These are phyloP conservation scores for Siniperca chuatsi DNA, from an alignment of 2,113 vertebrate genomes.

Conservation along the genomic window DNA sequence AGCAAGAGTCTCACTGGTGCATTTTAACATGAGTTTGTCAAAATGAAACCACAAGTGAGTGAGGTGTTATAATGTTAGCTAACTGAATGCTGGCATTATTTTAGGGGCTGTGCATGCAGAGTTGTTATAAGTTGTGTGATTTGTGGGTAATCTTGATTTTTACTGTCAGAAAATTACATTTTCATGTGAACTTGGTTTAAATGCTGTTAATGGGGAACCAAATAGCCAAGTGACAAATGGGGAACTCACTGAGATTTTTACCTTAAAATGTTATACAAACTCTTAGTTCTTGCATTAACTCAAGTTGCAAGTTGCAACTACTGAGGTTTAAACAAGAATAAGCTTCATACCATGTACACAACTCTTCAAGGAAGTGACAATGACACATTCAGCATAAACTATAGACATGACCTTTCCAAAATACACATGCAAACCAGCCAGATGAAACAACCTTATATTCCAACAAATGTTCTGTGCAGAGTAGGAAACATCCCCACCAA, in stretches of 20 bases:
- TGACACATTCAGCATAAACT: constrained; percentile 24
- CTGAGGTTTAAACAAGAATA: constrained; percentile 3
- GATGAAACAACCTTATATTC: neutral
- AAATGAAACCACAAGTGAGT: constrained; percentile 34
- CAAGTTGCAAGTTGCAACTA: neutral
- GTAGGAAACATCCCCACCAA: neutral
- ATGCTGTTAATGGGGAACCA: neutral
- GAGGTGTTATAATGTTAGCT: constrained; percentile 10
- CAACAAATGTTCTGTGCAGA: constrained; percentile 23
- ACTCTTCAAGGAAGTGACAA: constrained; percentile 4
- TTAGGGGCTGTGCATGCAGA: neutral
- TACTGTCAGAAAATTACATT: neutral
- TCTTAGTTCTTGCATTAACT: neutral
- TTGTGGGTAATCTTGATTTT: neutral
- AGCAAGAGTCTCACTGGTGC: constrained; percentile 45
- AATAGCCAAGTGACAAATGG: neutral
- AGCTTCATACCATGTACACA: neutral
- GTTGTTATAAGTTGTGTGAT: neutral
- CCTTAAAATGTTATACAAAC: neutral
- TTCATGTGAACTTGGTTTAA: neutral
- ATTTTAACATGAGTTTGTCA: constrained; percentile 53
- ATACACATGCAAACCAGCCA: constrained; percentile 15
- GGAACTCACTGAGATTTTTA: neutral
- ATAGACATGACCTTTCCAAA: constrained; percentile 5
- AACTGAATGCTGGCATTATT: neutral